A percentile compares a stretch with the other conserved stretches of the same genome.
phyloP scores from a whole-genome alignment of 53 echinoderm and acorn worm species.

The Paracentrotus lividus region DNA sequence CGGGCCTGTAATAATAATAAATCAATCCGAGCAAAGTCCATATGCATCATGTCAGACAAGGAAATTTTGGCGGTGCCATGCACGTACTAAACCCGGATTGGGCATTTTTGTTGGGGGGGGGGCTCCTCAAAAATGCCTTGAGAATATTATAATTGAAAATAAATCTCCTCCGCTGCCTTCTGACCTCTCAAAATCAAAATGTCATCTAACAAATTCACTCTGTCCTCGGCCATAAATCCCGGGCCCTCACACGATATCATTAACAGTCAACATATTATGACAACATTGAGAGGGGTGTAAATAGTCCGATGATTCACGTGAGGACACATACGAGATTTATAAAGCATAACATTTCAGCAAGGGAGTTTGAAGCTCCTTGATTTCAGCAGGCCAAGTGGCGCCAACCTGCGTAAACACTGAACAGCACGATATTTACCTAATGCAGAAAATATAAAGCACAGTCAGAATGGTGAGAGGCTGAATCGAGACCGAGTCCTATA shows the following conservation, averaged over 20 bases:
- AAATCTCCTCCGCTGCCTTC: neutral
- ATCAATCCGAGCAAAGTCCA: too few species aligned
- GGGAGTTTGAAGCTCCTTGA: too few species aligned
- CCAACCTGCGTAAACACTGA: conserved; percentile 15
- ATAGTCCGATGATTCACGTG: neutral
- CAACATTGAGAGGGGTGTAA: conserved; percentile 37
- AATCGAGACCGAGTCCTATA: too few species aligned
- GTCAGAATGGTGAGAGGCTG: too few species aligned
- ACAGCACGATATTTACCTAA: conserved; percentile 10
- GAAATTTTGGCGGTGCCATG: too few species aligned
- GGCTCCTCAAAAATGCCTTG: too few species aligned
- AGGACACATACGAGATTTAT: neutral
- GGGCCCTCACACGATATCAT: neutral
- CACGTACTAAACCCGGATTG: too few species aligned
- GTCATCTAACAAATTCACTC: conserved; percentile 14
- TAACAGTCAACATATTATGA: conserved; percentile 44
- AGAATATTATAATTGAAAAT: too few species aligned
- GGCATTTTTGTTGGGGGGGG: too few species aligned
- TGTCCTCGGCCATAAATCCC: conserved; percentile 25
- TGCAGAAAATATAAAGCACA: neutral
- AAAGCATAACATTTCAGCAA: neutral
- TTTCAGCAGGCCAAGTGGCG: too few species aligned
- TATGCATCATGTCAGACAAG: too few species aligned
- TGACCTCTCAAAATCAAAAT: neutral
- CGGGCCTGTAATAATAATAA: too few species aligned